Evolutionary conservation across 1,140 invertebrate genomes (phyloP).

Genomic region (Drosophila pseudoananassae): DNA sequence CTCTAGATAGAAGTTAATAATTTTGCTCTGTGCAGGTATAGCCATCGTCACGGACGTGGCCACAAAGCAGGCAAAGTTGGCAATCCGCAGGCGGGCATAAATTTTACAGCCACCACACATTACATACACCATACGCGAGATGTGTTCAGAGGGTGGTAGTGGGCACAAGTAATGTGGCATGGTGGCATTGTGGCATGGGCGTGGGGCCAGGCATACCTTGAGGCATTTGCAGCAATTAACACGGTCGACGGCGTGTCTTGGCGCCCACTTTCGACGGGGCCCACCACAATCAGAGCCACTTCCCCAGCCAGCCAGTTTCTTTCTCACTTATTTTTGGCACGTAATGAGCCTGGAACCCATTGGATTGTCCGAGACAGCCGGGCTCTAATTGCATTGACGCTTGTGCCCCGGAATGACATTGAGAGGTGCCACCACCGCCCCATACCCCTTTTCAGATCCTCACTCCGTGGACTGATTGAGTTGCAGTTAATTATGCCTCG

Average conservation of each 20-base stretch:
- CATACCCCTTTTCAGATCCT: not conserved
- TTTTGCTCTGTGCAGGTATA: slow-evolving; percentile 14
- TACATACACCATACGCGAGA: slow-evolving; percentile 37
- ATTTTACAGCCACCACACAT: slow-evolving; percentile 56
- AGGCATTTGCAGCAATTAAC: slow-evolving; percentile 80
- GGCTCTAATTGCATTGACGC: slow-evolving; percentile 74
- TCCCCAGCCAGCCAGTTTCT: slow-evolving; percentile 26
- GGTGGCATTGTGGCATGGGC: slow-evolving; percentile 22
- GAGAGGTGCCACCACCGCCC: slow-evolving; percentile 7
- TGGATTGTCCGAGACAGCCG: slow-evolving; percentile 37
- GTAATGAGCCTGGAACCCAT: slow-evolving; percentile 66
- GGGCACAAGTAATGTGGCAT: not conserved
- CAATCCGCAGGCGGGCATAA: slow-evolving; percentile 54
- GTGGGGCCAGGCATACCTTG: slow-evolving; percentile 50
- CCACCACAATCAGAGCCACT: slow-evolving; percentile 40
- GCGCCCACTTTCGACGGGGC: slow-evolving; percentile 66
- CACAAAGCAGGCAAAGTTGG: slow-evolving; percentile 30
- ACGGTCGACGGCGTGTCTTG: slow-evolving; percentile 76
- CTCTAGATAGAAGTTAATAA: not conserved
- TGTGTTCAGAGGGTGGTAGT: slow-evolving; percentile 2
- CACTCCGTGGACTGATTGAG: slow-evolving; percentile 56
- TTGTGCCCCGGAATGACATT: slow-evolving; percentile 55
- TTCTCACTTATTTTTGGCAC: slow-evolving; percentile 53
- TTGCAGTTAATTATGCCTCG: slow-evolving; percentile 75
- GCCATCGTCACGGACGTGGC: slow-evolving; percentile 23